A percentile compares a stretch with the other conserved stretches of the same genome.
phyloP scores from a whole-genome alignment of 2,113 vertebrate species.

The Paedocypris sp. region DNA sequence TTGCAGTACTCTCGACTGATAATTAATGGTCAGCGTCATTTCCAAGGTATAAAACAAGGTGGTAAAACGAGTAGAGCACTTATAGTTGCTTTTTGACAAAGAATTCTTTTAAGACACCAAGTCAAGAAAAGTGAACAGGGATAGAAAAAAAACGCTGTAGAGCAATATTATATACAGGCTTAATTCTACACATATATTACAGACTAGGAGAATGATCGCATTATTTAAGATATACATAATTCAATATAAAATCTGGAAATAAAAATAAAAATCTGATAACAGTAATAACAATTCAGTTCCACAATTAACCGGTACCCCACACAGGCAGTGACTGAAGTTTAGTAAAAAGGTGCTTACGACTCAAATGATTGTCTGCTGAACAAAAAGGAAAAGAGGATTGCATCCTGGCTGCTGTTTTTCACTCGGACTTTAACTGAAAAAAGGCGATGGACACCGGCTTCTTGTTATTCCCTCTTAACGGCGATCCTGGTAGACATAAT shows the following conservation, averaged over 20 bases:
- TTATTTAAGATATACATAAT: conserved; percentile 99
- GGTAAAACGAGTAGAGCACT: conserved; percentile 60
- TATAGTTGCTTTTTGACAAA: conserved; percentile 70
- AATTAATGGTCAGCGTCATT: conserved; percentile 57
- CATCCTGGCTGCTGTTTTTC: conserved; percentile 73
- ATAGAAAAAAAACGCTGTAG: conserved; percentile 70
- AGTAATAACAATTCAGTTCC: conserved; percentile 98
- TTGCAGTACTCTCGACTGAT: conserved; percentile 76
- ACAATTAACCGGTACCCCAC: conserved; percentile 98
- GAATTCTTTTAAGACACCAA: conserved; percentile 79
- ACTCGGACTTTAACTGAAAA: conserved; percentile 64
- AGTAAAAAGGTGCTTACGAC: conserved; percentile 98
- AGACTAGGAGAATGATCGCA: conserved; percentile 96
- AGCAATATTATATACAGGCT: conserved; percentile 97
- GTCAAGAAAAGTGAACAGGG: conserved; percentile 73
- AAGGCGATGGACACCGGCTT: conserved; percentile 66
- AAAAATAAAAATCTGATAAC: conserved; percentile 99
- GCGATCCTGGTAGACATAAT: conserved; percentile 84
- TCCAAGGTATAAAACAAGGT: conserved; percentile 52
- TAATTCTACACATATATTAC: conserved; percentile 99
- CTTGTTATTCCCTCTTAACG: conserved; percentile 83
- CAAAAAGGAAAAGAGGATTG: conserved; percentile 70
- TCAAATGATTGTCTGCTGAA: conserved; percentile 99
- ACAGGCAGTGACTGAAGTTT: conserved; percentile 98
- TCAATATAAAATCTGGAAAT: conserved; percentile 99